Percentiles rank a stretch among this genome's conserved stretches.
phyloP scores from a whole-genome alignment of 2,113 vertebrate species.

The Arvicanthis niloticus region DNA sequence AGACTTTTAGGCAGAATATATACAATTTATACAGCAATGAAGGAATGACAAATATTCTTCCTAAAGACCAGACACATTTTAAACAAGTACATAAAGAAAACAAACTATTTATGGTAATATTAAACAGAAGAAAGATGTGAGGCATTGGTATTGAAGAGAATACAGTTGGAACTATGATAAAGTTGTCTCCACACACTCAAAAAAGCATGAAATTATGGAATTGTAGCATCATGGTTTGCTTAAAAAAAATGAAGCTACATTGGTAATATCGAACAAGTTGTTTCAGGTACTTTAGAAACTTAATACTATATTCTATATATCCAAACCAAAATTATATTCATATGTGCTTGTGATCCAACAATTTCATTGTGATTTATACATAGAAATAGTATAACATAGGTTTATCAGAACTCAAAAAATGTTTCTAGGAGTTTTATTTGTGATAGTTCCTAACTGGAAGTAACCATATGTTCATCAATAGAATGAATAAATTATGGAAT shows the following conservation, averaged over 20 bases:
- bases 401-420: conserved; percentile 14
- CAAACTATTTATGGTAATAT: background rate
- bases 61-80: background rate
- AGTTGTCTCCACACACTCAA: background rate
- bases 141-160: background rate
- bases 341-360: background rate
- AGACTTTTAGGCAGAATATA: background rate
- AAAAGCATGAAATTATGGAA: background rate
- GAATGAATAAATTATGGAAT: background rate
- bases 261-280: background rate
- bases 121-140: background rate
- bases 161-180: background rate
- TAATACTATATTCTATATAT: background rate
- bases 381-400: background rate
- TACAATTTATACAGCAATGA: background rate
- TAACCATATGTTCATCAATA: background rate
- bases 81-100: background rate
- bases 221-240: background rate
- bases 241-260: background rate
- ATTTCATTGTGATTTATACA: background rate
- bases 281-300: background rate
- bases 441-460: background rate
- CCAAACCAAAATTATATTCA: conserved; percentile 31
- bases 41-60: background rate
- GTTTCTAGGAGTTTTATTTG: conserved; percentile 30